These are phyloP conservation scores for Turritopsis rubra DNA, from an alignment of 30 jellyfish, hydroid and myxozoan genomes.

Conservation along the genomic window DNA sequence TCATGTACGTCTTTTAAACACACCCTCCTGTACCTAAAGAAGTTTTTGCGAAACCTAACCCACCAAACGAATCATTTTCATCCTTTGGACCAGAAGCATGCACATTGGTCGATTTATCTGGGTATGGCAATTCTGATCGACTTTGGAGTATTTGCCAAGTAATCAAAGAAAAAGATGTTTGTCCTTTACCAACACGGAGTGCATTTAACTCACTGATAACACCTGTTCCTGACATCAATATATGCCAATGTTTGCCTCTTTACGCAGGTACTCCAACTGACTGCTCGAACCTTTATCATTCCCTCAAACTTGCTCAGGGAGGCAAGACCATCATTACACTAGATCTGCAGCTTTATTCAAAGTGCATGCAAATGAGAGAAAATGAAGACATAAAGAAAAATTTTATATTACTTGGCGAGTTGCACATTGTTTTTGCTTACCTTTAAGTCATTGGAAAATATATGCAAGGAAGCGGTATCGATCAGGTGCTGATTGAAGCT, in stretches of 20 bases:
- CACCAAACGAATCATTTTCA: not conserved
- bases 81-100: not conserved
- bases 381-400: not conserved
- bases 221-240: not conserved
- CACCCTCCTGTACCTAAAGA: too few relatives aligned
- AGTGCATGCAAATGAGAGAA: not conserved
- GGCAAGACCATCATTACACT: not conserved
- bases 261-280: conserved; percentile 1
- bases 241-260: conserved; percentile 8
- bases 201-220: not conserved
- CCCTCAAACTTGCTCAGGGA: not conserved
- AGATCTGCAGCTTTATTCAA: not conserved
- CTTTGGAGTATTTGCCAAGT: conserved; percentile 4
- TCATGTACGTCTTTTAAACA: too few relatives aligned
- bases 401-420: not conserved
- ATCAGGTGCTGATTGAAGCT: not conserved
- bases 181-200: not conserved
- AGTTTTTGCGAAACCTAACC: too few relatives aligned
- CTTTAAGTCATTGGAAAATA: not conserved
- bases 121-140: not conserved
- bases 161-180: not conserved
- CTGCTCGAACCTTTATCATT: not conserved
- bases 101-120: not conserved
- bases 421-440: too few relatives aligned
- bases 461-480: not conserved